A percentile compares a stretch with the other conserved stretches of the same genome.
phyloP scores from a whole-genome alignment of 2,888 invertebrate genomes.

The Hedya salicella region DNA sequence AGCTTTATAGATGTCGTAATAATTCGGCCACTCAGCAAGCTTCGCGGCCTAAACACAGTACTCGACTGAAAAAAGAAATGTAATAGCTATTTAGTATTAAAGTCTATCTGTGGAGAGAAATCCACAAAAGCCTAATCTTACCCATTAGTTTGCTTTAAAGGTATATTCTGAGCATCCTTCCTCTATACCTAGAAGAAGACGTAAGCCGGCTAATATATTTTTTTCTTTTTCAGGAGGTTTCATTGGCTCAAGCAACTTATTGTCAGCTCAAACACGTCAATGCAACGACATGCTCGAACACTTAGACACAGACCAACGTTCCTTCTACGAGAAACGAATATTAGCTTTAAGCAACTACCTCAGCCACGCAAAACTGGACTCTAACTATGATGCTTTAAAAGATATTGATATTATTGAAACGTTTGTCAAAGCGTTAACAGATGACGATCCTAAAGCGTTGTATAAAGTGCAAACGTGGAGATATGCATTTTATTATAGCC shows the following conservation, averaged over 20 bases:
- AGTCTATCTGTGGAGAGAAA: too few species aligned
- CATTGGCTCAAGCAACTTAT: slow-evolving; percentile 87
- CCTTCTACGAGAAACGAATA: slow-evolving; percentile 88
- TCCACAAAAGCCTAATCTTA: too few species aligned
- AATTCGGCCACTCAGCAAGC: too few species aligned
- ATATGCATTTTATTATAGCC: slow-evolving; percentile 86
- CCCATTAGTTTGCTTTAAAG: too few species aligned
- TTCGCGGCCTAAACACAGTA: too few species aligned
- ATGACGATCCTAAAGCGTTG: slow-evolving; percentile 82
- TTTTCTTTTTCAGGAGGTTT: slow-evolving; percentile 86
- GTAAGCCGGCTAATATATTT: too few species aligned
- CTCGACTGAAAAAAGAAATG: too few species aligned
- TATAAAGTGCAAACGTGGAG: slow-evolving; percentile 90
- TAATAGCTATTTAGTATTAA: too few species aligned
- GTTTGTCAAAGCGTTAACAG: slow-evolving; percentile 87
- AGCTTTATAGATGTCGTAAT: too few species aligned
- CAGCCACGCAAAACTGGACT: slow-evolving; percentile 67
- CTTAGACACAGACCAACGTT: slow-evolving; percentile 86
- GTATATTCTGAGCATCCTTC: too few species aligned
- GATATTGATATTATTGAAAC: slow-evolving; percentile 85
- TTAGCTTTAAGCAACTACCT: slow-evolving; percentile 86
- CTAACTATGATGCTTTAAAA: slow-evolving; percentile 76
- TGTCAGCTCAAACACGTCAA: slow-evolving; percentile 86
- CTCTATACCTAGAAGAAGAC: too few species aligned
- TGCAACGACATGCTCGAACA: slow-evolving; percentile 87